Conservation (phyloP, 1,140 invertebrate genomes). For the Papilio dardanus region DNA sequence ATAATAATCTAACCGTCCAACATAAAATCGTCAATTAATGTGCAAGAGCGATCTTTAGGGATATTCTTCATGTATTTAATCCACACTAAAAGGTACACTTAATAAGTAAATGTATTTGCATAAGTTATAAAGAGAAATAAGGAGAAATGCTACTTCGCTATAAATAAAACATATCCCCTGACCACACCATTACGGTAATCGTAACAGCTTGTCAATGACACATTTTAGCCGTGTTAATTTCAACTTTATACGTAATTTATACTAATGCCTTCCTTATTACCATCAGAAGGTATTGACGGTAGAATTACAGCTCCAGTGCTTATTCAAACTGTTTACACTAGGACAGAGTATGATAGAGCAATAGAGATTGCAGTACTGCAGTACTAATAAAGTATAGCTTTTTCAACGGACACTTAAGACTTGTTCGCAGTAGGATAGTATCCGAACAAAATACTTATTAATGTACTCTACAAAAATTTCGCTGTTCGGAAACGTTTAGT, state of each 20-base stretch:
- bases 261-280: constrained; percentile 21
- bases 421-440: no score
- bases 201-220: constrained; percentile 25
- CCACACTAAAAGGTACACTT: no score
- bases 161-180: constrained; percentile 2
- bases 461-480: no score
- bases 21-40: no score
- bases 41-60: no score
- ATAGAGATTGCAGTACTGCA: background rate
- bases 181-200: constrained; percentile 17
- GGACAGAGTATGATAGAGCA: background rate
- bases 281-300: background rate
- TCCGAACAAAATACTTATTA: no score
- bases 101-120: constrained; percentile 13
- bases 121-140: background rate
- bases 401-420: no score
- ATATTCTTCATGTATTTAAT: no score
- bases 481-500: no score
- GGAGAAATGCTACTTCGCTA: background rate
- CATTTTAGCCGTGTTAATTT: constrained; percentile 19
- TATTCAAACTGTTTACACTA: background rate
- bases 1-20: no score
- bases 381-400: no score
- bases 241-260: constrained; percentile 11
- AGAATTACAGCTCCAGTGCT: background rate